Evolutionary conservation across 1,140 invertebrate genomes (phyloP).

Genomic region (Cheumatopsyche charites): DNA sequence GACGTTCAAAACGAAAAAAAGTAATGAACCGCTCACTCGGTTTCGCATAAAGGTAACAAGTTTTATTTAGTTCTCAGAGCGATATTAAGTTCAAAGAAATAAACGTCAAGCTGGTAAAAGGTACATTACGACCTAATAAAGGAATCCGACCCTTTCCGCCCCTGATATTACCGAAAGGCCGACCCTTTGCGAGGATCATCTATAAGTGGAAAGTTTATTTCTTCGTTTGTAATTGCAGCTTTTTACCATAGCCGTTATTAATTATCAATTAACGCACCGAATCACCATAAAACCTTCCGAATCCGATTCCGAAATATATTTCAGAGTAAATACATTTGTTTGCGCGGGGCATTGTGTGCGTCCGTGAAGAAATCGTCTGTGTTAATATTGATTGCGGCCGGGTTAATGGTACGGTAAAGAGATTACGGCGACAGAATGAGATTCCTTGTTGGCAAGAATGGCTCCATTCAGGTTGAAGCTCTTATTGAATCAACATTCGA

Average conservation of each 20-base stretch:
- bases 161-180: conserved; percentile 14
- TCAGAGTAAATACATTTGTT: too few relatives aligned
- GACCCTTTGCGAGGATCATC: conserved; percentile 20
- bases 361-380: conserved; percentile 20
- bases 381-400: conserved; percentile 24
- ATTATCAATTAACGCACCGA: too few relatives aligned
- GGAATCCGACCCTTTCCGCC: conserved; percentile 31
- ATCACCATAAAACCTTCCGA: too few relatives aligned
- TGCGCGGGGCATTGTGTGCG: neutral
- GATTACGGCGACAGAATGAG: conserved; percentile 19
- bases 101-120: conserved; percentile 39
- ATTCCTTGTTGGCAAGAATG: conserved; percentile 15
- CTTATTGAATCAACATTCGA: conserved; percentile 28
- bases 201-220: conserved; percentile 28
- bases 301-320: too few relatives aligned
- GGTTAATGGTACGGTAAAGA: conserved; percentile 25
- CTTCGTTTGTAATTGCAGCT: conserved; percentile 16
- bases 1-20: conserved; percentile 14
- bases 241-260: too few relatives aligned
- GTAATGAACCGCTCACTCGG: neutral
- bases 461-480: conserved; percentile 22
- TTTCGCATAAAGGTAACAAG: conserved; percentile 1
- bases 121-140: conserved; percentile 41
- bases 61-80: conserved; percentile 30
- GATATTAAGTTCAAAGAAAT: conserved; percentile 37